Evolutionary conservation across 2,113 vertebrate species (phyloP), one percentile per base, ranked within the genome.

Genomic region (Phyllopteryx taeniolatus): DNA sequence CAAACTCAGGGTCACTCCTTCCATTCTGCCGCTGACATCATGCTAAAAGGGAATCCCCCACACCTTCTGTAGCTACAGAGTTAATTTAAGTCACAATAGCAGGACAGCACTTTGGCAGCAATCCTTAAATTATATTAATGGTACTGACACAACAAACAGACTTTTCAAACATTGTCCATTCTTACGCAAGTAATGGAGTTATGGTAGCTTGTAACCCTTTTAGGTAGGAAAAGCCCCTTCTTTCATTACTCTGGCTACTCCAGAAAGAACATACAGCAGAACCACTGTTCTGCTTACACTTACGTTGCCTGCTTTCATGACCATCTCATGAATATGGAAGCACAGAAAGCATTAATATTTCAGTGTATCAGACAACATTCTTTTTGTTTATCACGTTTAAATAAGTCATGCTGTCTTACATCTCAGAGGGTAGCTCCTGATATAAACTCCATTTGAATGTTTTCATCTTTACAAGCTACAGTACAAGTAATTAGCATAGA

Each of bases 291-390:
- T 4, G 47, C 59, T 72, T 74, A 72, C 62, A 63, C 35, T 22
- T 57, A 20, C 19, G 44, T 63, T 76, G 64, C 69, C 72, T 62
- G 67, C 68, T 76, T 74, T 77, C 76, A 75, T 83, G 70, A 83
- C 76, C 88, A 72, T 85, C 75, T 79, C 68, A 87, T 89, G 71
- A 83, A 87, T 90, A 89, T 87, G 85, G 85, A 89, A 87, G 87
- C 76, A 71, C 53, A 47, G 3, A 62, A 65, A 59, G 63, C 31
- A 86, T 91, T 57, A 83, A 90, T 89, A 87, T 87, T 84, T 86
- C 14, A 89, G 82, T 47, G 42, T 67, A 69, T 84, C 78, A 81
- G 76, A 79, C 77, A 78, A 49, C 70, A 68, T 81, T 84, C 53
- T 74, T 77, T 79, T 65, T 70, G 69, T 82, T 85, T 81, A 75